Percentiles rank a stretch among this genome's conserved stretches.
Evolutionary conservation across 2,113 vertebrate species (phyloP).

Genomic region (Sus scrofa): T2T-Sscrofa CM000823.6:21335001-21335500

Average conservation of each 20-base stretch:
- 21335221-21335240: neutral
- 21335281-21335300: no score
- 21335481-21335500: no score
- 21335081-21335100: neutral
- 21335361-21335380: neutral
- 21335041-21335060: no score
- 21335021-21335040: neutral
- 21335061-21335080: neutral
- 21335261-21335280: neutral
- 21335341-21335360: neutral
- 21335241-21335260: neutral
- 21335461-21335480: no score
- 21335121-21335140: accelerated
- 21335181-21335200: neutral
- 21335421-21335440: neutral
- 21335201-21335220: no score
- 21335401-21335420: neutral
- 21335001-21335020: no score
- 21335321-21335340: neutral
- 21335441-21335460: no score
- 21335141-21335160: neutral
- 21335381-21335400: neutral
- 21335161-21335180: neutral
- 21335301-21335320: no score
- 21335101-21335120: neutral